A percentile compares a stretch with the other conserved stretches of the same genome.
Evolutionary conservation across 2,888 invertebrate genomes (phyloP).

Genomic region (Polymixis flavicincta): DNA sequence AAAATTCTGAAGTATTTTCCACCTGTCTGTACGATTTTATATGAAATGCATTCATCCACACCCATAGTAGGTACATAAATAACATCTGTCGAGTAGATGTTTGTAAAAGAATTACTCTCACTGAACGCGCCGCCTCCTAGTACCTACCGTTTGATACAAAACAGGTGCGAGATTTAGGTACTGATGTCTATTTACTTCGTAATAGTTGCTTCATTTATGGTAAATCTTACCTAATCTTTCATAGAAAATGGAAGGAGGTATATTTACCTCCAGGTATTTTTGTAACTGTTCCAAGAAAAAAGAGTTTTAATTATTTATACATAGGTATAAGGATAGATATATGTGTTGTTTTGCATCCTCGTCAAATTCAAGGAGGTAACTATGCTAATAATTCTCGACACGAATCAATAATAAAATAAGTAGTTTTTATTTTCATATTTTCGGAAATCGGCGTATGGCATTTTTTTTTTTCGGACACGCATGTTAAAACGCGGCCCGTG

Average conservation of each 20-base stretch:
- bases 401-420: too few relatives aligned
- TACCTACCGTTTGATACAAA: constrained; percentile 66
- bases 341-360: too few relatives aligned
- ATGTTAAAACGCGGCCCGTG: too few relatives aligned
- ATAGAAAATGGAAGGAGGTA: not conserved
- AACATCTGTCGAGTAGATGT: constrained; percentile 51
- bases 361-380: too few relatives aligned
- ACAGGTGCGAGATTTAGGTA: constrained; percentile 61
- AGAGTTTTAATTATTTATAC: too few relatives aligned
- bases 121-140: constrained; percentile 54
- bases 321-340: too few relatives aligned
- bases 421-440: too few relatives aligned
- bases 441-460: too few relatives aligned
- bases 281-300: not conserved
- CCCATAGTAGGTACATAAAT: constrained; percentile 29
- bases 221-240: not conserved
- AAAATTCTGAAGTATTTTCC: constrained; percentile 24
- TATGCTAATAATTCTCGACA: too few relatives aligned
- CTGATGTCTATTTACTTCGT: constrained; percentile 38
- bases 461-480: too few relatives aligned
- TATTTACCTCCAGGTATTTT: not conserved
- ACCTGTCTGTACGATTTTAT: constrained; percentile 55
- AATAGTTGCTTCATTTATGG: constrained; percentile 16
- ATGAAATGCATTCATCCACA: constrained; percentile 60
- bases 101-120: constrained; percentile 61